A percentile compares a stretch with the other conserved stretches of the same genome.
Evolutionary conservation across 2,113 vertebrate species (phyloP).

Genomic region (Lucifuga dentata): DNA sequence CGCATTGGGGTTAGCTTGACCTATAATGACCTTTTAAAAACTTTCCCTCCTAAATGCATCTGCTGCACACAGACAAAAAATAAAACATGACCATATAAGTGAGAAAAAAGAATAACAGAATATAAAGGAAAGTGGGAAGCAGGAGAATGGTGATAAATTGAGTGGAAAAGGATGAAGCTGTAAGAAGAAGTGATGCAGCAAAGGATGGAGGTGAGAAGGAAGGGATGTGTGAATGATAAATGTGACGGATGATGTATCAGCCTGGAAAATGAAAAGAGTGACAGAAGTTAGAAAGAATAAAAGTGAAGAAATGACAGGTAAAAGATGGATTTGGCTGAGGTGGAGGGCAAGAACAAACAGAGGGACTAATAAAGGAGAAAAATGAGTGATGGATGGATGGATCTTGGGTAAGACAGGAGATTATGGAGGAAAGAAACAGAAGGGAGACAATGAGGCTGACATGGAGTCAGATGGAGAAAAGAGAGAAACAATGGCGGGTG

Average conservation of each 20-base stretch:
- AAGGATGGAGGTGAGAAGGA: constrained; percentile 44
- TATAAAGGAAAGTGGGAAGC: constrained; percentile 8
- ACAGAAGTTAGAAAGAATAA: constrained; percentile 40
- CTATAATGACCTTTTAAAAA: constrained; percentile 19
- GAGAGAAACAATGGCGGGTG: constrained; percentile 33
- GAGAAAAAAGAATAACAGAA: neutral
- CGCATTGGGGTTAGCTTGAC: constrained; percentile 14
- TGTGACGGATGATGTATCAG: constrained; percentile 39
- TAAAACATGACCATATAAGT: too few species aligned
- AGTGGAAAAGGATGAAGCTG: constrained; percentile 11
- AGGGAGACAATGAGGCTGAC: neutral
- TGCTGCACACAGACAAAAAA: neutral
- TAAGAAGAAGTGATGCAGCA: neutral
- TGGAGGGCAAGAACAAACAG: constrained; percentile 29
- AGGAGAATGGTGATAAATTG: constrained; percentile 3
- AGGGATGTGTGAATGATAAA: constrained; percentile 34
- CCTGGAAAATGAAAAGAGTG: constrained; percentile 44
- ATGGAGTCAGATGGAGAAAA: constrained; percentile 10
- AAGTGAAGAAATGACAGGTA: constrained; percentile 22
- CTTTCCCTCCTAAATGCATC: neutral
- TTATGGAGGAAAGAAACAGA: neutral
- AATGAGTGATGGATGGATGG: constrained; percentile 16
- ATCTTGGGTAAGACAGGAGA: constrained; percentile 7
- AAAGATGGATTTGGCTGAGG: constrained; percentile 20
- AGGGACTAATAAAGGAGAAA: constrained; percentile 37